These are phyloP conservation scores for Homalodisca vitripennis DNA, from an alignment of 1,140 invertebrate species.

Conservation along the genomic window DNA sequence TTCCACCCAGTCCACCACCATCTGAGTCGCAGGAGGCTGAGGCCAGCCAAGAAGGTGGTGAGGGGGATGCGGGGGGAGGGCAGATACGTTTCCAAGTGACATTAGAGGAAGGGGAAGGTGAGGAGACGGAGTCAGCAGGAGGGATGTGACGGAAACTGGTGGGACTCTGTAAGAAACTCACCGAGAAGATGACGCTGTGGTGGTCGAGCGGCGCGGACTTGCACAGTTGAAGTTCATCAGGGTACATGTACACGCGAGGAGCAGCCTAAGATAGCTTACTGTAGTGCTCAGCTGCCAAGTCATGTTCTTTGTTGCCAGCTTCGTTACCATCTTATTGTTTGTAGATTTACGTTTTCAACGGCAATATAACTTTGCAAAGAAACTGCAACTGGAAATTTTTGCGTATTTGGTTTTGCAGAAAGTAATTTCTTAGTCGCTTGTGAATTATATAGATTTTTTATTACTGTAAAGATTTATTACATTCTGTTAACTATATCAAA, in stretches of 20 bases:
- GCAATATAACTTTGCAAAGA: no score
- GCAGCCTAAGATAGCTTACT: slow-evolving; percentile 16
- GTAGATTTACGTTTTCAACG: no score
- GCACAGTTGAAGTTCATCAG: slow-evolving; percentile 18
- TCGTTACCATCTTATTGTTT: neutral
- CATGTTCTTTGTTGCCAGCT: neutral
- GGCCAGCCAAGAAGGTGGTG: slow-evolving; percentile 37
- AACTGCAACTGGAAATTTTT: no score
- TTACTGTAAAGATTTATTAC: no score
- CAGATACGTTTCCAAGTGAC: slow-evolving; percentile 65
- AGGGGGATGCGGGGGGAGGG: slow-evolving; percentile 33
- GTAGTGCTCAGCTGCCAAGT: neutral
- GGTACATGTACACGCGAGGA: neutral
- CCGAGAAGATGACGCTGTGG: slow-evolving; percentile 30
- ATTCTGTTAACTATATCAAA: no score
- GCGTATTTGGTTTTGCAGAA: no score
- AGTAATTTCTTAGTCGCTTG: no score
- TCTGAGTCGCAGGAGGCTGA: slow-evolving; percentile 34
- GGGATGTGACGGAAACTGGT: slow-evolving; percentile 35
- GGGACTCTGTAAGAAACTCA: slow-evolving; percentile 32
- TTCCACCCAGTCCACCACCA: slow-evolving; percentile 57
- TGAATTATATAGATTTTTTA: no score
- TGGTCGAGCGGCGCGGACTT: slow-evolving; percentile 29
- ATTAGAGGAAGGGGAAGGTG: slow-evolving; percentile 67
- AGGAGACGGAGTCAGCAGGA: slow-evolving; percentile 34